phyloP scores from a whole-genome alignment of 2,888 invertebrate genomes.

The Chrysotoxum bicinctum region DNA sequence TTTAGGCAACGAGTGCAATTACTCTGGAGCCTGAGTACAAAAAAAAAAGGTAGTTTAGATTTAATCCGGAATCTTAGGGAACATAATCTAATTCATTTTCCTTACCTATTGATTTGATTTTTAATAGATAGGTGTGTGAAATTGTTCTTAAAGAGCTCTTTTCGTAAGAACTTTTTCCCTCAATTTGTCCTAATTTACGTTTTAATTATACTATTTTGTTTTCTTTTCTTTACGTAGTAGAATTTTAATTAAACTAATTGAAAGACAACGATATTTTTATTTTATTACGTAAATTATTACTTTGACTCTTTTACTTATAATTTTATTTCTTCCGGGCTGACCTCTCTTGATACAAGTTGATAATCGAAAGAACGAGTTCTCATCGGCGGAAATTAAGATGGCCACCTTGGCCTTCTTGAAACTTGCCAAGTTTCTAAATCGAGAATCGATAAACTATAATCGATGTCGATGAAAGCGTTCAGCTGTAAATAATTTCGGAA shows the following conservation, averaged over 20 bases:
- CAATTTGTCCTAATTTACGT: not conserved
- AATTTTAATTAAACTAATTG: not conserved
- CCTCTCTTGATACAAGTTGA: not conserved
- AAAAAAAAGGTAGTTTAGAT: too few species aligned
- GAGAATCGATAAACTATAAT: not conserved
- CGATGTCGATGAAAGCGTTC: not conserved
- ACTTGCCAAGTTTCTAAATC: not conserved
- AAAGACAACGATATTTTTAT: not conserved
- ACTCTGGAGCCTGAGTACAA: not conserved
- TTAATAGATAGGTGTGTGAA: not conserved
- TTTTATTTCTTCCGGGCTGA: not conserved
- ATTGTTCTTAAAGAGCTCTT: too few species aligned
- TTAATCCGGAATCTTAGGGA: too few species aligned
- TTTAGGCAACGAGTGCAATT: not conserved
- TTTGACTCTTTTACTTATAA: not conserved
- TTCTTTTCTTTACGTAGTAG: too few species aligned
- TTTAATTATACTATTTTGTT: not conserved
- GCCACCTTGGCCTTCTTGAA: not conserved
- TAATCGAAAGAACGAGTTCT: not conserved
- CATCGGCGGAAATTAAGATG: not conserved
- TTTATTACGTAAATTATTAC: not conserved
- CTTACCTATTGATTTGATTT: not conserved
- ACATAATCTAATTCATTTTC: too few species aligned
- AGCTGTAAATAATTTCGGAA: not conserved
- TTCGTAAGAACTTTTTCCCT: not conserved